These are phyloP conservation scores for Hemicentrotus pulcherrimus DNA, from an alignment of 35 echinoderm and acorn worm genomes.

Conservation along the genomic window DNA sequence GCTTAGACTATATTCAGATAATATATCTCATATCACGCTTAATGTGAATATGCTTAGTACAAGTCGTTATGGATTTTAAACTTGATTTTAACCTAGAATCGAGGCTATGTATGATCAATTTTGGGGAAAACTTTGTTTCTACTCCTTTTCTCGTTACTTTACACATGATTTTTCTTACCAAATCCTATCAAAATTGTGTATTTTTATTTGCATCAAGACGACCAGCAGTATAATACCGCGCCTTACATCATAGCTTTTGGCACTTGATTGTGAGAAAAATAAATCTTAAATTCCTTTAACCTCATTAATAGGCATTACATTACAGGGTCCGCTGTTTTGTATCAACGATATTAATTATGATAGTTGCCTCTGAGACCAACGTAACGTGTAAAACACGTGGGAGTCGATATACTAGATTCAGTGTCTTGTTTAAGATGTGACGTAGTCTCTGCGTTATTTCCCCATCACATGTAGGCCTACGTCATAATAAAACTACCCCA, in stretches of 20 bases:
- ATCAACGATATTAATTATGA: not conserved
- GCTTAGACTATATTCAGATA: no score
- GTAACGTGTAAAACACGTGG: not conserved
- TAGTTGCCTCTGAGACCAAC: constrained; percentile 7
- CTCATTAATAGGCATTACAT: not conserved
- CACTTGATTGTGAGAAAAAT: not conserved
- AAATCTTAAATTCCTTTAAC: not conserved
- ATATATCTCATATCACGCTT: no score
- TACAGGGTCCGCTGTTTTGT: not conserved
- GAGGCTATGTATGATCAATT: no score
- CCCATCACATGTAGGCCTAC: not conserved
- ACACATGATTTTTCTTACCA: no score
- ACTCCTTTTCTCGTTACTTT: no score
- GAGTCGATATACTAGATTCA: not conserved
- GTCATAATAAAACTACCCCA: not conserved
- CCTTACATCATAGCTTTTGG: not conserved
- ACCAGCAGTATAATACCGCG: not conserved
- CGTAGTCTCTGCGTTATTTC: not conserved
- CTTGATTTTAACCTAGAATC: no score
- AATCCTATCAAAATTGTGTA: no score
- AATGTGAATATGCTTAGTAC: no score
- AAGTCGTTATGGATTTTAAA: no score
- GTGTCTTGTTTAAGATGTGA: not conserved
- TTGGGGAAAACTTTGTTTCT: no score
- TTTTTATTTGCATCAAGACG: no score